Evolutionary conservation across 2,888 invertebrate species (phyloP).

Genomic region (Agrotis ipsilon): DNA sequence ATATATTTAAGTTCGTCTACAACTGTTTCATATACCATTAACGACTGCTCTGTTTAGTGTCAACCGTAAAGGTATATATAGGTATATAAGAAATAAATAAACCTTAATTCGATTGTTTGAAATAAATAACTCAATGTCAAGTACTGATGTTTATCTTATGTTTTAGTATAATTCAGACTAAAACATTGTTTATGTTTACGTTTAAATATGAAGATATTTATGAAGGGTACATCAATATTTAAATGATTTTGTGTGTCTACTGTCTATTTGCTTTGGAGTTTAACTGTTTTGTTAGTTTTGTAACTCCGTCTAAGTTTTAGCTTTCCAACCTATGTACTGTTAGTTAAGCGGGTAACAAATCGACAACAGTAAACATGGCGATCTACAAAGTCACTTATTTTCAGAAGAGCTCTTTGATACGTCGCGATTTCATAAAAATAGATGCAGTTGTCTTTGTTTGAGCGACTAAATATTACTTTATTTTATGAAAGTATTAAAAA

Average conservation of each 20-base stretch:
- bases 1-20: no score
- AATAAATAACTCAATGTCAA: conserved; percentile 33
- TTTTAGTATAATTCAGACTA: conserved; percentile 19
- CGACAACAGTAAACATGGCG: no score
- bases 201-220: conserved; percentile 36
- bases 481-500: no score
- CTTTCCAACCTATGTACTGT: background rate
- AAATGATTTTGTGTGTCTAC: conserved; percentile 11
- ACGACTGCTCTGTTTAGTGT: conserved; percentile 1
- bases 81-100: background rate
- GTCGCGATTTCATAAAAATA: no score
- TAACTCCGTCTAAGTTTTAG: no score
- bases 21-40: background rate
- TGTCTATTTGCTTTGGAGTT: conserved; percentile 13
- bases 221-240: conserved; percentile 31
- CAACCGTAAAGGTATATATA: background rate
- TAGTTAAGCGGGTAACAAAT: background rate
- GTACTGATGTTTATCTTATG: conserved; percentile 32
- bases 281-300: conserved; percentile 26
- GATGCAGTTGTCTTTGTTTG: no score
- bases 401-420: no score
- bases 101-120: conserved; percentile 13
- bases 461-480: no score
- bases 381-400: no score
- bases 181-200: conserved; percentile 12